These are phyloP conservation scores for Cataglyphis hispanica DNA, from an alignment of 1,140 invertebrate genomes.

Conservation along the genomic window DNA sequence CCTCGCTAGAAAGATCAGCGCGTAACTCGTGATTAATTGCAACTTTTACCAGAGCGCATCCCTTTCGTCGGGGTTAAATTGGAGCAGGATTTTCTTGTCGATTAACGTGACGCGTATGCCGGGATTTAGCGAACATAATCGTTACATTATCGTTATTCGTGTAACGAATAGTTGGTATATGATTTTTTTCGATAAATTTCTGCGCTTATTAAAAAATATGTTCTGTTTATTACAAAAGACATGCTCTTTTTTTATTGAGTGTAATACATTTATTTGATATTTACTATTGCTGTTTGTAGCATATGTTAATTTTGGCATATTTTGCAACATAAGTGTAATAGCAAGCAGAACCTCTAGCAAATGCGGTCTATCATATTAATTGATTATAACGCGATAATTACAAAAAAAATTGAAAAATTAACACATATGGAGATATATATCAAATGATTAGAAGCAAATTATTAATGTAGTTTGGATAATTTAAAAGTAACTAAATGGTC, in stretches of 20 bases:
- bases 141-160: slow-evolving; percentile 9
- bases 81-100: slow-evolving; percentile 59
- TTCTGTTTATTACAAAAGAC: not conserved
- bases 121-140: slow-evolving; percentile 57
- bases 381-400: not conserved
- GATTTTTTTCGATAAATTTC: slow-evolving; percentile 21
- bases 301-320: not conserved
- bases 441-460: slow-evolving; percentile 5
- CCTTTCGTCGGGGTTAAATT: slow-evolving; percentile 36
- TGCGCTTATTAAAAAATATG: slow-evolving; percentile 31
- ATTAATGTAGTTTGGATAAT: slow-evolving; percentile 6
- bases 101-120: slow-evolving; percentile 43
- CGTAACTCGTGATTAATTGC: slow-evolving; percentile 67
- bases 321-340: not conserved
- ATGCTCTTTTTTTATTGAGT: not conserved
- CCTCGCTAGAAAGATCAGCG: slow-evolving; percentile 56
- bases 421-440: slow-evolving; percentile 1
- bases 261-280: not conserved
- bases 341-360: not conserved
- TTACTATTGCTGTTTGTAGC: not conserved
- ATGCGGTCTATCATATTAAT: not conserved
- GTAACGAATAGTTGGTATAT: slow-evolving; percentile 19
- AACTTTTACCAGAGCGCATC: slow-evolving; percentile 58
- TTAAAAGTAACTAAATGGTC: slow-evolving; percentile 65
- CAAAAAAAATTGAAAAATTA: not conserved